These are phyloP conservation scores for Streptopelia turtur DNA, from an alignment of 2,797 vertebrate genomes.

Conservation along the genomic window DNA sequence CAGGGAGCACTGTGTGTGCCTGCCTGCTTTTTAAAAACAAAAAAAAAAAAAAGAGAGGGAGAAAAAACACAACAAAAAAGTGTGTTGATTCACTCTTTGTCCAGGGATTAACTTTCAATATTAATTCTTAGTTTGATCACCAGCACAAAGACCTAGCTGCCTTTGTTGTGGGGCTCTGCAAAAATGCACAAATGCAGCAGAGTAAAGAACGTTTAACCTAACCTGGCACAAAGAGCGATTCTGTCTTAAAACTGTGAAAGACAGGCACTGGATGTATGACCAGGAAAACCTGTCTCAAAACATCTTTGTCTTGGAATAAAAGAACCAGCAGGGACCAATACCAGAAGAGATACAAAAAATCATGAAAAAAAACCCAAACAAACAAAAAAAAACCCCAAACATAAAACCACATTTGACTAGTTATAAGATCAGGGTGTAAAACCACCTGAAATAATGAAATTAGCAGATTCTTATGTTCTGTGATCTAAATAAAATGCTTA, in stretches of 20 bases:
- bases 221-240: background rate
- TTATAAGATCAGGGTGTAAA: background rate
- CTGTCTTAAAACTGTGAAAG: background rate
- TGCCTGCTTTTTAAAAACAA: background rate
- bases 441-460: background rate
- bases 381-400: background rate
- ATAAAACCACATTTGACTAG: background rate
- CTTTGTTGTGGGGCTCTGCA: background rate
- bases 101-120: background rate
- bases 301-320: background rate
- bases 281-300: background rate
- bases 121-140: background rate
- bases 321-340: background rate
- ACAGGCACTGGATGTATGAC: background rate
- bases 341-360: background rate
- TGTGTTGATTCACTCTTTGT: background rate
- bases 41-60: accelerated
- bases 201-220: background rate
- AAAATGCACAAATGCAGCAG: background rate
- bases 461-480: background rate
- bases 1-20: background rate
- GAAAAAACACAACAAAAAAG: background rate
- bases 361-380: accelerated
- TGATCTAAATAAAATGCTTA: background rate
- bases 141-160: background rate